These are phyloP conservation scores for Drosophila leontia DNA, from an alignment of 1,140 invertebrate species.

Conservation along the genomic window DNA sequence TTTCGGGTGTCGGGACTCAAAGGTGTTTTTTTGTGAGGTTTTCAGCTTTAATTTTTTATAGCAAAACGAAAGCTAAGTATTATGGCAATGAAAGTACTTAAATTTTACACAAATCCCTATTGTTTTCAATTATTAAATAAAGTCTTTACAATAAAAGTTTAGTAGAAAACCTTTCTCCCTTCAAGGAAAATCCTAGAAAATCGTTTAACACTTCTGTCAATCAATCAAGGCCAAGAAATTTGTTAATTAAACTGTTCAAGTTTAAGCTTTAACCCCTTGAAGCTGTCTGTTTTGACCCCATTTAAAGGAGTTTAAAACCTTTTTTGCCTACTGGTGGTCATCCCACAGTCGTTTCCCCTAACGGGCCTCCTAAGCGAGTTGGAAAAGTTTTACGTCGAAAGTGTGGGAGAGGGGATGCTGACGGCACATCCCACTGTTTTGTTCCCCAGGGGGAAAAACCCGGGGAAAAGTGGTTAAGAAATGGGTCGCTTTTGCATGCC, in stretches of 20 bases:
- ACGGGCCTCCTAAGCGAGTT: slow-evolving; percentile 15
- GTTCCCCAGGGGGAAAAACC: slow-evolving; percentile 6
- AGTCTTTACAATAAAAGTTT: background rate
- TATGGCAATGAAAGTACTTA: background rate
- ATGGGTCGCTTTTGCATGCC: slow-evolving; percentile 40
- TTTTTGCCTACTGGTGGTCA: slow-evolving; percentile 30
- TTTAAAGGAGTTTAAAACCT: background rate
- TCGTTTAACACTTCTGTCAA: slow-evolving; percentile 17
- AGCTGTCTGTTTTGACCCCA: background rate
- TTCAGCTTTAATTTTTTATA: background rate
- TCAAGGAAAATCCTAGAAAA: slow-evolving; percentile 1
- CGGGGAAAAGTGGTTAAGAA: slow-evolving; percentile 8
- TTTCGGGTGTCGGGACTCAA: slow-evolving; percentile 4
- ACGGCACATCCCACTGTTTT: background rate
- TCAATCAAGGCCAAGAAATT: slow-evolving; percentile 25
- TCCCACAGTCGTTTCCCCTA: slow-evolving; percentile 23
- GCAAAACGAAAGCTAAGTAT: background rate
- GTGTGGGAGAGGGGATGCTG: slow-evolving; percentile 27
- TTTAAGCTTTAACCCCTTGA: background rate
- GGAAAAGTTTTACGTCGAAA: slow-evolving; percentile 29
- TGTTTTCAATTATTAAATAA: background rate
- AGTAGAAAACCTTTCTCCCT: background rate
- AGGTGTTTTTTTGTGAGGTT: slow-evolving; percentile 1
- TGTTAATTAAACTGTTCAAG: slow-evolving; percentile 42
- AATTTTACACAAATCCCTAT: background rate